Percentiles rank a stretch among this genome's conserved stretches.
Conservation (phyloP, 2,113 vertebrate species). For the Onychostoma macrolepis region DNA sequence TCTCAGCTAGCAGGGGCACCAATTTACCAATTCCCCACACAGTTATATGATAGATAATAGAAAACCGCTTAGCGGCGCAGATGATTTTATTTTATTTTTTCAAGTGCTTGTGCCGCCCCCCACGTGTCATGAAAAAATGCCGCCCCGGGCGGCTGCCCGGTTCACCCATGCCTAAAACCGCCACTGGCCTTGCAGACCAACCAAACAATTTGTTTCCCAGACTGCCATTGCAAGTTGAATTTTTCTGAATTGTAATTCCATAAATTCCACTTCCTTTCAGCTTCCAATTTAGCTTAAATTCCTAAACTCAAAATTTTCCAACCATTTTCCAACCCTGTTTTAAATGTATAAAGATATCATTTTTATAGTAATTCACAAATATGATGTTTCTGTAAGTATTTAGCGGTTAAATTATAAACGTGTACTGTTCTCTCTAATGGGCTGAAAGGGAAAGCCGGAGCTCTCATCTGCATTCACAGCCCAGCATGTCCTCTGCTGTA, state of each 20-base stretch:
- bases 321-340: neutral
- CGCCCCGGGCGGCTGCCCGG: too few relatives aligned
- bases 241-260: neutral
- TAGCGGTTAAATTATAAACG: neutral
- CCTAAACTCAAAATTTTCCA: neutral
- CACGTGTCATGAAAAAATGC: too few relatives aligned
- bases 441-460: neutral
- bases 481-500: slow-evolving; percentile 1
- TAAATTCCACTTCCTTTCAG: neutral
- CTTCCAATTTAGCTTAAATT: neutral
- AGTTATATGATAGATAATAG: too few relatives aligned
- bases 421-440: neutral
- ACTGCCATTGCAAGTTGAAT: too few relatives aligned
- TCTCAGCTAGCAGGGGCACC: too few relatives aligned
- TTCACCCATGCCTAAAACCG: too few relatives aligned
- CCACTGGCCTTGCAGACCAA: too few relatives aligned
- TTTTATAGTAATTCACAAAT: neutral
- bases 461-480: slow-evolving; percentile 18
- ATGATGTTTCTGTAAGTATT: neutral
- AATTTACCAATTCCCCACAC: too few relatives aligned
- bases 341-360: neutral
- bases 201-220: too few relatives aligned
- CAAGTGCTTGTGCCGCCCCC: too few relatives aligned
- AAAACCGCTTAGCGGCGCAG: too few relatives aligned
- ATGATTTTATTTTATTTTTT: too few relatives aligned